phyloP scores from a whole-genome alignment of 2,888 invertebrate species.

The Archaeoteleia sp. region DNA sequence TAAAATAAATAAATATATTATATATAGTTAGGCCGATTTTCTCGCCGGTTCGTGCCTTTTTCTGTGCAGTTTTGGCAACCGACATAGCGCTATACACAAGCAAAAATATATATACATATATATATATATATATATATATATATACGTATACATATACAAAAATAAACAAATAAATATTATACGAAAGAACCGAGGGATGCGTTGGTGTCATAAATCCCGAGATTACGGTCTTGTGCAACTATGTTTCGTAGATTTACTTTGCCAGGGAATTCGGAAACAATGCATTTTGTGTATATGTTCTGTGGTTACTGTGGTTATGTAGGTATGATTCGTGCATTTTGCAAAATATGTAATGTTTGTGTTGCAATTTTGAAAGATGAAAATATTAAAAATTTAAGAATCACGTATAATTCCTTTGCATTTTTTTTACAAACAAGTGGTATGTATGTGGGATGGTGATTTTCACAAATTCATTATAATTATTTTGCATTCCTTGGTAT shows the following conservation, averaged over 20 bases:
- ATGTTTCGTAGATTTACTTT: slow-evolving; percentile 36
- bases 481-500: slow-evolving; percentile 8
- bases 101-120: too few relatives aligned
- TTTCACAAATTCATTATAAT: too few relatives aligned
- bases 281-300: slow-evolving; percentile 47
- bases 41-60: slow-evolving; percentile 75
- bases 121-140: slow-evolving; percentile 44
- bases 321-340: slow-evolving; percentile 46
- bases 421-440: slow-evolving; percentile 19
- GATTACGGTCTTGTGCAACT: slow-evolving; percentile 24
- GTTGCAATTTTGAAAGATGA: slow-evolving; percentile 31
- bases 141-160: slow-evolving; percentile 40
- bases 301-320: slow-evolving; percentile 35
- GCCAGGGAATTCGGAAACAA: slow-evolving; percentile 34
- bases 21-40: slow-evolving; percentile 75
- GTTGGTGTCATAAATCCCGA: slow-evolving; percentile 26
- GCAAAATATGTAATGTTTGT: slow-evolving; percentile 46
- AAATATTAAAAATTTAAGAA: slow-evolving; percentile 36
- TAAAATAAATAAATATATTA: slow-evolving; percentile 57
- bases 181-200: slow-evolving; percentile 23
- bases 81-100: slow-evolving; percentile 54
- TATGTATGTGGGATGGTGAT: slow-evolving; percentile 16
- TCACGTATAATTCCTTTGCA: slow-evolving; percentile 22
- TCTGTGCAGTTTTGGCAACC: slow-evolving; percentile 62
- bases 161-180: slow-evolving; percentile 49